Conservation (phyloP, 2,113 vertebrate species). For the Phyllostomus hastatus region DNA sequence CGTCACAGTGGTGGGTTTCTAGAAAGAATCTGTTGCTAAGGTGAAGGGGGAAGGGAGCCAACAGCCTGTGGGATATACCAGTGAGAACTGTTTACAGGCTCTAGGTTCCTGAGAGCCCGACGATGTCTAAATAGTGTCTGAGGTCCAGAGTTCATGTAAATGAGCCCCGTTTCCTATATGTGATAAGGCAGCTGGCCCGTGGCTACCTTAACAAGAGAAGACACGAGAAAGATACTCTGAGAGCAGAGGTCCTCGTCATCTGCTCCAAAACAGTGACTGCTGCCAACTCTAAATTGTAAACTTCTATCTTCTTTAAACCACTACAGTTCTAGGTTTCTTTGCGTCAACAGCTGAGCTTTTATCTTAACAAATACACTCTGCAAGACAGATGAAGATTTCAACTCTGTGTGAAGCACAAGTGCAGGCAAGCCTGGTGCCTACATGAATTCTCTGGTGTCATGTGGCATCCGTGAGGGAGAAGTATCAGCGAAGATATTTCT, state of each 20-base stretch:
- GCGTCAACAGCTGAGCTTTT: background rate
- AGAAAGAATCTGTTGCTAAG: background rate
- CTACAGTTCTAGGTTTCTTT: background rate
- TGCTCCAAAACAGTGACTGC: background rate
- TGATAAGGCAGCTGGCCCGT: background rate
- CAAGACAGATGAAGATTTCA: background rate
- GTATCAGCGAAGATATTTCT: background rate
- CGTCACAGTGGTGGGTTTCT: background rate
- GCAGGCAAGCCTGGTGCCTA: background rate
- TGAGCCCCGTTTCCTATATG: background rate
- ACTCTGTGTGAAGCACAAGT: background rate
- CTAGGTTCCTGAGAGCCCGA: background rate
- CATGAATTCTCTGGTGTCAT: background rate
- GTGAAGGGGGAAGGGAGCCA: background rate
- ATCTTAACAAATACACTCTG: background rate
- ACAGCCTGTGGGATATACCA: background rate
- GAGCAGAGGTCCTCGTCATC: background rate
- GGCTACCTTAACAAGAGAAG: background rate
- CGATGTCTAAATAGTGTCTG: background rate
- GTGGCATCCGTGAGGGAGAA: too few relatives aligned
- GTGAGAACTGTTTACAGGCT: background rate
- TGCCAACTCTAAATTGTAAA: background rate
- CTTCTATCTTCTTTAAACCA: background rate
- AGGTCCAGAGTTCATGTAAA: background rate
- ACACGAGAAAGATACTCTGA: background rate